Evolutionary conservation across 2,797 vertebrate species (phyloP), one percentile per base, ranked within the genome.

Genomic region (Syngnathus rostellatus): DNA sequence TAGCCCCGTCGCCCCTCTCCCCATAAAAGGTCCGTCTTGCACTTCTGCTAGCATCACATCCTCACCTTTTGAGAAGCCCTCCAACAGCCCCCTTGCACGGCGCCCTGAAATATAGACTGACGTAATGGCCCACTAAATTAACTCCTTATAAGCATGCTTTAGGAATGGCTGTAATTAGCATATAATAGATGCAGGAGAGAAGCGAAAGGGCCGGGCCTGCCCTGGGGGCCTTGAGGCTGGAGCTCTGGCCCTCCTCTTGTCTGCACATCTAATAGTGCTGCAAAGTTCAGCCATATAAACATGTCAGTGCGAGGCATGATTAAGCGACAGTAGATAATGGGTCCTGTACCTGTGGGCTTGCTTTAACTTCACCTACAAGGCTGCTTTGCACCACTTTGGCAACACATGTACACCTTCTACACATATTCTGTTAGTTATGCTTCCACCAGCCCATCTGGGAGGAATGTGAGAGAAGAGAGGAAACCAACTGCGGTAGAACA

Each of bases 241-340:
- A 8, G 69, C 88, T 77, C 87, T 82, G 89, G 92, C 92, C 94
- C 92, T 93, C 51, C 89, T 90, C 92, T 91, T 91, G 90, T 92
- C 91, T 91, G 90, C 83, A 75, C 91, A 78, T 88, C 89, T 94
- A 94, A 94, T 92, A 91, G 92, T 83, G 73, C 90, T 84, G 90
- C 91, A 97, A 98, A 98, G 96, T 97, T 98, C 94, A 97, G 92
- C 93, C 94, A 93, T 98, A 95, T 97, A 96, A 96, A 97, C 94
- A 93, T 97, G 96, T 97, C 96, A 97, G 89, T 66, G 77, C 83
- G 89, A 97, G 95, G 89, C 66, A 76, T 84, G 90, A 97, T 96
- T 93, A 94, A 96, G 91, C 91, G 89, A 90, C 89, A 94, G 93
- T 93, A 92, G 92, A 92, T 92, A 93, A 93, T 91, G 85, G 64